Percentiles rank a stretch among this genome's conserved stretches.
These are phyloP conservation scores for Corythoichthys intestinalis DNA, from an alignment of 2,113 vertebrate genomes.

Conservation along the genomic window DNA sequence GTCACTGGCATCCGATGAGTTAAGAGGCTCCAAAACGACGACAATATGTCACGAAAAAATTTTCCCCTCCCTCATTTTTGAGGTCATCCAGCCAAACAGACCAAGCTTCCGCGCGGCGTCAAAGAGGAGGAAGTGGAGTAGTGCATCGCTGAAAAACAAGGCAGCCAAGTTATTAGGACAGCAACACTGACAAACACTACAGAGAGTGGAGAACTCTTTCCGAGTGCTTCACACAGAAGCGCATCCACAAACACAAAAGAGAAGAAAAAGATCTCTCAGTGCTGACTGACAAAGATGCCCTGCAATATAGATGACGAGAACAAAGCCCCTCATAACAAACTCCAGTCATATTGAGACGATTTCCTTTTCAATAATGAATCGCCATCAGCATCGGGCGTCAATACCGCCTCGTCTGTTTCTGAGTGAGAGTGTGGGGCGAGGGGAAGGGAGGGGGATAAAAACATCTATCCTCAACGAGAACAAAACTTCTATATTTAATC, in stretches of 20 bases:
- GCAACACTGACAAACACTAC: slow-evolving; percentile 65
- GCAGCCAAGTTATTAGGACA: slow-evolving; percentile 63
- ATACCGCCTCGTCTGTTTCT: slow-evolving; percentile 48
- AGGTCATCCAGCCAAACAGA: slow-evolving; percentile 12
- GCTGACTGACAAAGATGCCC: slow-evolving; percentile 72
- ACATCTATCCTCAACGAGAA: slow-evolving; percentile 71
- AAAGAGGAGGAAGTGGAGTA: slow-evolving; percentile 21
- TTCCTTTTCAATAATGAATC: slow-evolving; percentile 80
- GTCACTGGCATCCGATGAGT: too few species aligned
- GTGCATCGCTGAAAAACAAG: slow-evolving; percentile 51
- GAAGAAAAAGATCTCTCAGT: slow-evolving; percentile 55
- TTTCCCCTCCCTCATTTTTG: slow-evolving; percentile 1
- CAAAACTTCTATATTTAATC: slow-evolving; percentile 82
- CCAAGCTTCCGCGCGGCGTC: background rate
- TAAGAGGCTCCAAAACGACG: too few species aligned
- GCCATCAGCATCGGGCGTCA: slow-evolving; percentile 72
- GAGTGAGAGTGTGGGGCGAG: slow-evolving; percentile 13
- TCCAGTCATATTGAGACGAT: slow-evolving; percentile 71
- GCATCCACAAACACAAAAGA: slow-evolving; percentile 56
- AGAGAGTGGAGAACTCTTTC: slow-evolving; percentile 53
- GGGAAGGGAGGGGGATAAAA: slow-evolving; percentile 31
- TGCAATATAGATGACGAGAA: slow-evolving; percentile 78
- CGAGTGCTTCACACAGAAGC: slow-evolving; percentile 8
- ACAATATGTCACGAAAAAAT: background rate
- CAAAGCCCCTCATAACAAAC: slow-evolving; percentile 73